Percentiles rank a stretch among this genome's conserved stretches.
These are phyloP conservation scores for Sturmia bella DNA, from an alignment of 2,888 invertebrate species.

Conservation along the genomic window DNA sequence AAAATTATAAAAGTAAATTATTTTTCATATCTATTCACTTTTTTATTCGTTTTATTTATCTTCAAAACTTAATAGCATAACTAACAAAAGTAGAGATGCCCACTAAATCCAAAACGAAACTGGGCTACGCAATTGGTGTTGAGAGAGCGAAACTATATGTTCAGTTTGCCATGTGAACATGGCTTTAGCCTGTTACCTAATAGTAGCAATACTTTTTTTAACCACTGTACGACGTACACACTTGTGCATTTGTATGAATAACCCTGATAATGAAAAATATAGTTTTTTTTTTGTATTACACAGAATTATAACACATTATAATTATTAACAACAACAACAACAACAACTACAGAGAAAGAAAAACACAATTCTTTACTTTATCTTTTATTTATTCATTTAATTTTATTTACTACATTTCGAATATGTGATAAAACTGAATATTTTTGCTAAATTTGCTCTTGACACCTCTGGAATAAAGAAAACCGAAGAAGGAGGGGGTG, in stretches of 20 bases:
- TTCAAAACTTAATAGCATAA: too few species aligned
- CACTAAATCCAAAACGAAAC: too few species aligned
- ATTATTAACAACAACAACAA: conserved; percentile 14
- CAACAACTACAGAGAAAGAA: neutral
- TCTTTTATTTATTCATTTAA: conserved; percentile 23
- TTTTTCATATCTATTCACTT: too few species aligned
- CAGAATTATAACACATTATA: conserved; percentile 55
- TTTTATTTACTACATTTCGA: conserved; percentile 23
- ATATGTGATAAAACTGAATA: conserved; percentile 4
- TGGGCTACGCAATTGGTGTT: too few species aligned
- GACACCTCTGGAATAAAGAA: conserved; percentile 32
- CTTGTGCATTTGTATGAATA: conserved; percentile 37
- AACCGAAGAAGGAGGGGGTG: neutral
- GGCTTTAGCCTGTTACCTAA: too few species aligned
- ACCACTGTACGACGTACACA: conserved; percentile 26
- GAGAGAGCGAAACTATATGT: too few species aligned
- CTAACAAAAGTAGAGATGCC: too few species aligned
- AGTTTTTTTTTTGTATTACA: conserved; percentile 15
- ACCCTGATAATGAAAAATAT: conserved; percentile 65
- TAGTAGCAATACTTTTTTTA: neutral
- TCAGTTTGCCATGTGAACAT: too few species aligned
- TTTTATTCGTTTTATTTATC: too few species aligned
- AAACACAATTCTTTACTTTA: conserved; percentile 20
- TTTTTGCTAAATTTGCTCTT: neutral
- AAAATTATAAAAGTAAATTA: too few species aligned